phyloP scores from a whole-genome alignment of 2,113 vertebrate genomes.

The Anguilla rostrata region DNA sequence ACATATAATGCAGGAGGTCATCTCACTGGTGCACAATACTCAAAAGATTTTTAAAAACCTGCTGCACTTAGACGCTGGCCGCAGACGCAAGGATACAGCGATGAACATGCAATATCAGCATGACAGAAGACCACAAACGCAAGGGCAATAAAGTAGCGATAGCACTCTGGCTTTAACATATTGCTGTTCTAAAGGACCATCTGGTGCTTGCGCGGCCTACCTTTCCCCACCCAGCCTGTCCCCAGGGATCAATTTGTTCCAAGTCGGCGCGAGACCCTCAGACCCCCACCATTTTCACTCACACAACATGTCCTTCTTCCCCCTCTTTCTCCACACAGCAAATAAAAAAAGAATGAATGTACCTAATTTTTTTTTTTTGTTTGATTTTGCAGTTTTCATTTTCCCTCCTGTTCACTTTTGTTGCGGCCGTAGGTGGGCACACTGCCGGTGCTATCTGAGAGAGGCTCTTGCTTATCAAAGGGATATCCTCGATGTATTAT shows the following conservation, averaged over 20 bases:
- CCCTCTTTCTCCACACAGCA: background rate
- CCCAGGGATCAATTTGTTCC: background rate
- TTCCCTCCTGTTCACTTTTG: background rate
- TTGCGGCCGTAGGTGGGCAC: background rate
- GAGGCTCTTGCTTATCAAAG: slow-evolving; percentile 26
- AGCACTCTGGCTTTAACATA: background rate
- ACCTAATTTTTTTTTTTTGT: background rate
- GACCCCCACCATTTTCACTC: background rate
- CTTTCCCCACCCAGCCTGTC: background rate
- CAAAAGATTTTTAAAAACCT: background rate
- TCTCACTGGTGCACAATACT: background rate
- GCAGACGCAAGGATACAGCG: background rate
- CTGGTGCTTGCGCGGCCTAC: background rate
- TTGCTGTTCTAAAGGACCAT: background rate
- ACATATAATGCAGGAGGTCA: background rate
- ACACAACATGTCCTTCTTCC: background rate
- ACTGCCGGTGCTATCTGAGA: slow-evolving; percentile 16
- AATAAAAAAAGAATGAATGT: background rate
- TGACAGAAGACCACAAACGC: background rate
- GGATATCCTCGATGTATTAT: slow-evolving; percentile 31
- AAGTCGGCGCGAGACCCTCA: background rate
- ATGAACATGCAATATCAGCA: background rate
- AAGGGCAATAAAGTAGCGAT: background rate
- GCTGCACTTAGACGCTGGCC: background rate
- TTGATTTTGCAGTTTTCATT: background rate